A percentile compares a stretch with the other conserved stretches of the same genome.
phyloP scores from a whole-genome alignment of 2,888 invertebrate genomes.

The Antitype chi region DNA sequence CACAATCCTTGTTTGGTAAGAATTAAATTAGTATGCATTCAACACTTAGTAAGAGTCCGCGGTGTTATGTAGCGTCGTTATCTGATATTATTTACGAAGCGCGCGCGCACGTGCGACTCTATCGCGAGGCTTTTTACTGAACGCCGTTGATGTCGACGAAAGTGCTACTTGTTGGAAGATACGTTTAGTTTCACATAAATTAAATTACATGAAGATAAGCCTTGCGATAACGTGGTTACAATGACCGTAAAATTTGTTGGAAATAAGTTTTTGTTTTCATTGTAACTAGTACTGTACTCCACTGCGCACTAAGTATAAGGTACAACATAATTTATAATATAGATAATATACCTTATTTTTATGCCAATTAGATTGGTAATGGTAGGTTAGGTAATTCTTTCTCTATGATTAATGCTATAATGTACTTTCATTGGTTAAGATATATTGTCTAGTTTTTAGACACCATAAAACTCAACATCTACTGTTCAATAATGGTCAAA shows the following conservation, averaged over 20 bases:
- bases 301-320: no score
- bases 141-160: slow-evolving; percentile 28
- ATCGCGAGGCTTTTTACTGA: slow-evolving; percentile 53
- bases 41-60: slow-evolving; percentile 15
- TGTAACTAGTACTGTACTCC: no score
- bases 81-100: slow-evolving; percentile 53
- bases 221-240: not conserved
- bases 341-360: not conserved
- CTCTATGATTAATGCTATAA: not conserved
- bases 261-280: not conserved
- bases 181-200: slow-evolving; percentile 40
- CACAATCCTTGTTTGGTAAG: slow-evolving; percentile 7
- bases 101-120: slow-evolving; percentile 61
- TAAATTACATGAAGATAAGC: slow-evolving; percentile 32
- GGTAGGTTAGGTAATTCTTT: not conserved
- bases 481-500: not conserved
- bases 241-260: not conserved
- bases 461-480: not conserved
- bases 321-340: not conserved
- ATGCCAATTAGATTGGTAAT: no score
- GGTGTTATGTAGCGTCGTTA: slow-evolving; percentile 33
- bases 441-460: not conserved
- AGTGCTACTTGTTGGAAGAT: slow-evolving; percentile 38
- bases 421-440: not conserved
- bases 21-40: slow-evolving; percentile 29